phyloP scores from a whole-genome alignment of 2,888 invertebrate genomes.

The Chloroclysta siterata region DNA sequence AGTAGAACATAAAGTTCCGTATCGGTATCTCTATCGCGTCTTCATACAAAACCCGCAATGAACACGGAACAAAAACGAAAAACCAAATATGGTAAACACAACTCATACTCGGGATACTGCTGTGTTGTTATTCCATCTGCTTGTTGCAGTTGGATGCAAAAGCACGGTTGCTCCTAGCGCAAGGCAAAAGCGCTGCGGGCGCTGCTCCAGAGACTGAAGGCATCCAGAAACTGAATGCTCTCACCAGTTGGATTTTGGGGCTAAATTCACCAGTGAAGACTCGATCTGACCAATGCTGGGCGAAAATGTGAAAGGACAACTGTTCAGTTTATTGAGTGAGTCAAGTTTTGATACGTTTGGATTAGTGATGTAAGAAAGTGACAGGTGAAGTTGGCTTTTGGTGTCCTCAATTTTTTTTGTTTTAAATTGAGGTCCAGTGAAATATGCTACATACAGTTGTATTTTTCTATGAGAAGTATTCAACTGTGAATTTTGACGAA shows the following conservation, averaged over 20 bases:
- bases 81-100: no score
- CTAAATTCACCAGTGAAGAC: slow-evolving; percentile 25
- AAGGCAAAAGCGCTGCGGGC: slow-evolving; percentile 88
- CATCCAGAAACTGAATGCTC: slow-evolving; percentile 26
- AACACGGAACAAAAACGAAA: no score
- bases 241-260: slow-evolving; percentile 22
- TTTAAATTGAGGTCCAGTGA: not conserved
- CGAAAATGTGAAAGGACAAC: slow-evolving; percentile 21
- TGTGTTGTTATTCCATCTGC: not conserved
- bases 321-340: slow-evolving; percentile 19
- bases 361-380: not conserved
- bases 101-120: no score
- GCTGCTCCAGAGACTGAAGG: slow-evolving; percentile 87
- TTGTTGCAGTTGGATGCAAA: slow-evolving; percentile 88
- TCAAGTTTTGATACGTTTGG: slow-evolving; percentile 4
- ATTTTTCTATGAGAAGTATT: not conserved
- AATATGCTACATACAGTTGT: not conserved
- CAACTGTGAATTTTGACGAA: not conserved
- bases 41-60: no score
- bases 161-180: slow-evolving; percentile 84
- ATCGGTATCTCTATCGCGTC: no score
- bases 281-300: not conserved
- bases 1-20: no score
- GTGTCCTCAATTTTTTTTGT: not conserved
- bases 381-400: not conserved